Percentiles rank a stretch among this genome's conserved stretches.
Evolutionary conservation across 2,797 vertebrate species (phyloP).

Genomic region (Acanthurus tractus): DNA sequence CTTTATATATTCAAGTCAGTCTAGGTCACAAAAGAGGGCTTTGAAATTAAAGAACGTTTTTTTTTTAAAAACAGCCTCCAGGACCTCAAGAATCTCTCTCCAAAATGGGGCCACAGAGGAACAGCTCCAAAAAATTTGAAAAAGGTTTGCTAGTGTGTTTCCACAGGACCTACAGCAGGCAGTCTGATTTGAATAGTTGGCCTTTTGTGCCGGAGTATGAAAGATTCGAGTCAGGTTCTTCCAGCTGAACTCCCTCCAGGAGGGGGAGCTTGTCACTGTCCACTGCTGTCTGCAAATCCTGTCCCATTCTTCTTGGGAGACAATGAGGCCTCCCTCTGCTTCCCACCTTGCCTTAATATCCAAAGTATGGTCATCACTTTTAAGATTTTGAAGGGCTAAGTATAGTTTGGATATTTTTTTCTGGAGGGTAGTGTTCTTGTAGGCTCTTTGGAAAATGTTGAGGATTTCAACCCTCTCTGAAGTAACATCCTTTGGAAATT

Average conservation of each 20-base stretch:
- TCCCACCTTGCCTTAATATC: neutral
- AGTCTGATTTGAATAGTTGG: neutral
- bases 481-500: too few relatives aligned
- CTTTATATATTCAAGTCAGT: neutral
- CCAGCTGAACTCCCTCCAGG: neutral
- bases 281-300: slow-evolving; percentile 1
- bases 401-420: neutral
- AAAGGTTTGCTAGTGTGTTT: neutral
- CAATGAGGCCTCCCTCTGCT: neutral
- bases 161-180: slow-evolving; percentile 1
- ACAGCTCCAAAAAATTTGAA: neutral
- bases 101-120: too few relatives aligned
- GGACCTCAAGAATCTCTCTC: too few relatives aligned
- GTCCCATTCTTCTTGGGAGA: neutral
- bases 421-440: neutral
- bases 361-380: neutral
- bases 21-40: neutral
- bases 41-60: neutral
- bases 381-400: neutral
- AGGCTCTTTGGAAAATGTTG: neutral
- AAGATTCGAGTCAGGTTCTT: neutral
- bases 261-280: neutral
- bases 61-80: neutral
- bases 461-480: neutral
- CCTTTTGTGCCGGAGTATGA: neutral